These are phyloP conservation scores for Monomorium pharaonis DNA, from an alignment of 1,140 invertebrate species.

Conservation along the genomic window DNA sequence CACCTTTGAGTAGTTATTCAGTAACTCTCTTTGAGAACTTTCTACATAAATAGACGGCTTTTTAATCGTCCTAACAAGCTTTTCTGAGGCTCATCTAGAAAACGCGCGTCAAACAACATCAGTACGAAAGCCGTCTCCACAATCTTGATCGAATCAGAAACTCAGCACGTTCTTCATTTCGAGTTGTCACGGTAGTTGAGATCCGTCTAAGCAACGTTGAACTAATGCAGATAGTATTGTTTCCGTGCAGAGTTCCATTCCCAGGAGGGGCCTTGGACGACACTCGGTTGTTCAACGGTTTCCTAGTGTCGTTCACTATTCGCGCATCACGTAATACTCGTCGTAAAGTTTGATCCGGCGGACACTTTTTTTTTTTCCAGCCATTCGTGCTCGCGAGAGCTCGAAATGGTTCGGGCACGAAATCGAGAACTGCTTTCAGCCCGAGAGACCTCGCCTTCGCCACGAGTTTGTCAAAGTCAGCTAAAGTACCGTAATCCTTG, in stretches of 20 bases:
- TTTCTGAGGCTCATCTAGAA: constrained; percentile 77
- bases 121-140: constrained; percentile 90
- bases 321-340: constrained; percentile 88
- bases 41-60: too few relatives aligned
- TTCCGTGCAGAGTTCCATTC: constrained; percentile 84
- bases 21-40: constrained; percentile 73
- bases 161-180: constrained; percentile 87
- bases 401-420: constrained; percentile 92
- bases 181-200: constrained; percentile 87
- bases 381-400: constrained; percentile 89
- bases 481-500: constrained; percentile 87
- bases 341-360: constrained; percentile 86
- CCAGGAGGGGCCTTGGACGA: constrained; percentile 85
- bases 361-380: constrained; percentile 88
- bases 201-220: constrained; percentile 88
- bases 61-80: too few relatives aligned
- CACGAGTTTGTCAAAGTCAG: constrained; percentile 87
- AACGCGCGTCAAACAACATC: constrained; percentile 85
- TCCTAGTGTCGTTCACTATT: constrained; percentile 62
- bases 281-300: constrained; percentile 80
- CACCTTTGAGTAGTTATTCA: constrained; percentile 60
- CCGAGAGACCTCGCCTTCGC: constrained; percentile 76
- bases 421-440: constrained; percentile 87
- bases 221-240: constrained; percentile 88
- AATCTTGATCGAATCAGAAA: constrained; percentile 85